These are phyloP conservation scores for Ammodytes dubius DNA, from an alignment of 2,113 vertebrate genomes.

Conservation along the genomic window DNA sequence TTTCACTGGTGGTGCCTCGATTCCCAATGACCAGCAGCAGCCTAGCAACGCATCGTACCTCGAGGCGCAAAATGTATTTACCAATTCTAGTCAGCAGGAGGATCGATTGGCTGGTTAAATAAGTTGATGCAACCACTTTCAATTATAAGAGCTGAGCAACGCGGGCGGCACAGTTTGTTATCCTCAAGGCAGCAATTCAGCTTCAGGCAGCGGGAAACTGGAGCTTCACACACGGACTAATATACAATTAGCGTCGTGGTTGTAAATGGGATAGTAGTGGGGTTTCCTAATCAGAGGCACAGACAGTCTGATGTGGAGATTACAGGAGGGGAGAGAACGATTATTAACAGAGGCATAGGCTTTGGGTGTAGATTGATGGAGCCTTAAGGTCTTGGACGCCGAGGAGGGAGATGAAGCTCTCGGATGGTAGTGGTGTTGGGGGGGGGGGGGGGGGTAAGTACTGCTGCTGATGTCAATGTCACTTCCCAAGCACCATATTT, in stretches of 20 bases:
- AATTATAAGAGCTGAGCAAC: conserved; percentile 45
- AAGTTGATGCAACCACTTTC: conserved; percentile 48
- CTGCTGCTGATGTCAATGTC: conserved; percentile 75
- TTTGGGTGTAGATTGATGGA: not conserved
- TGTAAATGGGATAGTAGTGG: conserved; percentile 43
- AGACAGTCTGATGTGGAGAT: conserved; percentile 7
- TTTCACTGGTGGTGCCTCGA: conserved; percentile 25
- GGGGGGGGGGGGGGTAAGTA: conserved; percentile 33
- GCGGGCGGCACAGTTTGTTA: conserved; percentile 36
- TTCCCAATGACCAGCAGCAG: conserved; percentile 24
- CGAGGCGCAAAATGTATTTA: conserved; percentile 16
- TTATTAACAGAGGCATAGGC: not conserved
- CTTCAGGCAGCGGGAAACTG: conserved; percentile 38
- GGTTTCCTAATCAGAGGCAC: conserved; percentile 44
- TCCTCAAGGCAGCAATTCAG: conserved; percentile 36
- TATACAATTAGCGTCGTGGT: conserved; percentile 60
- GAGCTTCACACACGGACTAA: conserved; percentile 26
- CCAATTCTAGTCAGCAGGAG: not conserved
- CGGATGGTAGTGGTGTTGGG: conserved; percentile 1
- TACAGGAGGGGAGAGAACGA: not conserved
- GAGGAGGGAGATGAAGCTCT: conserved; percentile 15
- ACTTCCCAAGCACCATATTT: conserved; percentile 75
- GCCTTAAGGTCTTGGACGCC: not conserved
- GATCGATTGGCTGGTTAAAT: conserved; percentile 6
- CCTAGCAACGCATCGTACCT: conserved; percentile 3